Percentiles rank a stretch among this genome's conserved stretches.
Evolutionary conservation across 2,113 vertebrate species (phyloP).

Genomic region (Ptychochromis oligacanthus): DNA sequence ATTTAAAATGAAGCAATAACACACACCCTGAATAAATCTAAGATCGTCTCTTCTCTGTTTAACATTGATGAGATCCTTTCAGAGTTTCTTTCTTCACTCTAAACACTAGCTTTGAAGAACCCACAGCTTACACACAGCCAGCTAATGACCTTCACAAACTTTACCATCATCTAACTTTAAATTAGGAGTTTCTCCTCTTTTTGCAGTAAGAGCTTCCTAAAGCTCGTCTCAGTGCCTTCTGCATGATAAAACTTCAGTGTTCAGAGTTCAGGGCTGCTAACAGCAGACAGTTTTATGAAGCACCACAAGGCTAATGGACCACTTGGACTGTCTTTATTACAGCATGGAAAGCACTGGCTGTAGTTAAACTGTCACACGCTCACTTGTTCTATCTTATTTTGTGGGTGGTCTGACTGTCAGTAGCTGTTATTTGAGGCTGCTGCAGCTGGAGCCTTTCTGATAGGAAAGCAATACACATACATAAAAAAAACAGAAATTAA

Average conservation of each 20-base stretch:
- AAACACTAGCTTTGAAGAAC: not conserved
- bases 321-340: conserved; percentile 40
- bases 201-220: not conserved
- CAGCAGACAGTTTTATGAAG: conserved; percentile 10
- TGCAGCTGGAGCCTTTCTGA: conserved; percentile 14
- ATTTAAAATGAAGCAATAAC: not conserved
- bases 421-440: conserved; percentile 20
- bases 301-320: conserved; percentile 30
- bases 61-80: not conserved
- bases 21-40: not conserved
- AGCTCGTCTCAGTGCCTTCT: not conserved
- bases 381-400: conserved; percentile 15
- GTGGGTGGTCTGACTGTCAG: conserved; percentile 64
- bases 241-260: conserved; percentile 8
- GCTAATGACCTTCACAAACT: not conserved
- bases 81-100: not conserved
- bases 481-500: not conserved
- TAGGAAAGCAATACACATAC: not conserved
- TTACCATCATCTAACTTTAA: not conserved
- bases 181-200: not conserved
- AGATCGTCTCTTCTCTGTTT: not conserved
- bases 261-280: conserved; percentile 13
- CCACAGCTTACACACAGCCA: not conserved
- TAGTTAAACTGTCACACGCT: conserved; percentile 22
- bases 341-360: conserved; percentile 15